Conservation (phyloP, 2,888 invertebrate species). For the Criorhina ranunculi region DNA sequence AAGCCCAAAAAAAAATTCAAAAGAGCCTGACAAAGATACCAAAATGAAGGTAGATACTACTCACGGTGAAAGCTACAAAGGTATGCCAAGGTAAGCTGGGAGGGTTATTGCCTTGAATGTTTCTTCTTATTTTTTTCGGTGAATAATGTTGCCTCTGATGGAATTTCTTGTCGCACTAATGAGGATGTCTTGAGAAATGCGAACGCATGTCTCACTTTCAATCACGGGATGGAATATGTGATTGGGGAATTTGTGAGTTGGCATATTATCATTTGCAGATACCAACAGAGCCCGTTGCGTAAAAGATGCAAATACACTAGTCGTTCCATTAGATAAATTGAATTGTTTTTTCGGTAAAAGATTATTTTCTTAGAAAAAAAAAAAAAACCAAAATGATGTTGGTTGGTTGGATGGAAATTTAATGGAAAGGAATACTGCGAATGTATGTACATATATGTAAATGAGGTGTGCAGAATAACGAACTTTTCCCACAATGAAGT, state of each 20-base stretch:
- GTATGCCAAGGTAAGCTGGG: conserved; percentile 40
- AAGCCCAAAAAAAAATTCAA: conserved; percentile 28
- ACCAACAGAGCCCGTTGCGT: not conserved
- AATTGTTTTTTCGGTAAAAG: conserved; percentile 35
- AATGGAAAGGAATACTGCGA: too few relatives aligned
- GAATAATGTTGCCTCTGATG: conserved; percentile 42
- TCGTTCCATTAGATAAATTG: conserved; percentile 31
- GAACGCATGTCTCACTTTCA: conserved; percentile 55
- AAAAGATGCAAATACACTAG: conserved; percentile 1
- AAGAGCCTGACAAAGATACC: conserved; percentile 55
- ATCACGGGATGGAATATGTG: conserved; percentile 48
- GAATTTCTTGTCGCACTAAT: conserved; percentile 36
- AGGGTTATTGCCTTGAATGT: conserved; percentile 44
- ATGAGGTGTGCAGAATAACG: conserved; percentile 6
- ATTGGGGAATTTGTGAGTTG: conserved; percentile 32
- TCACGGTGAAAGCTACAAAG: not conserved
- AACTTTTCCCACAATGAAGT: too few relatives aligned
- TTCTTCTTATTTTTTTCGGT: conserved; percentile 4
- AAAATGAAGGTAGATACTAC: conserved; percentile 14
- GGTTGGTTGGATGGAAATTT: not conserved
- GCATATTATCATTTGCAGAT: conserved; percentile 26
- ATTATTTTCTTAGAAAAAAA: conserved; percentile 32
- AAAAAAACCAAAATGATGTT: not conserved
- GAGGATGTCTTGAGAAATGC: conserved; percentile 28
- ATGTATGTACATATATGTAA: too few relatives aligned